phyloP scores from a whole-genome alignment of 2,113 vertebrate species.

The Thunnus maccoyii region DNA sequence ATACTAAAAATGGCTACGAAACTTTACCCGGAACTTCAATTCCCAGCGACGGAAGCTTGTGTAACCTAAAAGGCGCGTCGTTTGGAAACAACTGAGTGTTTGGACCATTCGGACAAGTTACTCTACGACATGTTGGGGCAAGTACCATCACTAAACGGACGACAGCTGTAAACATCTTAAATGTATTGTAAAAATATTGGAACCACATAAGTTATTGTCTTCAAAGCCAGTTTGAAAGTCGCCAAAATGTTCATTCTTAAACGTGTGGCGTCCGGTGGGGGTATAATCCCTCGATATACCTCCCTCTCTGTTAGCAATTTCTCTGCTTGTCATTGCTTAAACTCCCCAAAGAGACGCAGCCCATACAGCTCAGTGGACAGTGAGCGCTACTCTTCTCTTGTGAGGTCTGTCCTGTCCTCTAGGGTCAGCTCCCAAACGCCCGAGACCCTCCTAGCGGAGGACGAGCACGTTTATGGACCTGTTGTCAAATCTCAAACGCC shows the following conservation, averaged over 20 bases:
- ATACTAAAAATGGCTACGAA: too few species aligned
- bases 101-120: neutral
- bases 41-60: conserved; percentile 47
- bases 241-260: conserved; percentile 71
- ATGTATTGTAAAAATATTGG: neutral
- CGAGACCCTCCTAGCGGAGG: conserved; percentile 86
- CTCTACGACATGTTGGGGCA: conserved; percentile 52
- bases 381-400: conserved; percentile 89
- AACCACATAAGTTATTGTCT: neutral
- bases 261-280: conserved; percentile 41
- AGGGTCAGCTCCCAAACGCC: conserved; percentile 86
- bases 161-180: neutral
- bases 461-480: conserved; percentile 87
- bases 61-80: conserved; percentile 31
- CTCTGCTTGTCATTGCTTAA: conserved; percentile 74
- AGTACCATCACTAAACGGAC: conserved; percentile 12
- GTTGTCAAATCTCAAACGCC: conserved; percentile 76
- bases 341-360: conserved; percentile 85
- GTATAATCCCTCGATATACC: conserved; percentile 47
- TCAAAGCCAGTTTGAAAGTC: neutral
- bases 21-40: conserved; percentile 41
- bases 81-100: conserved; percentile 43
- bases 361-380: conserved; percentile 88
- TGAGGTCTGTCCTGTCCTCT: conserved; percentile 86
- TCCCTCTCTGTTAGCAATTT: conserved; percentile 62